A percentile compares a stretch with the other conserved stretches of the same genome.
These are phyloP conservation scores for Halcyon smyrnensis DNA, from an alignment of 2,797 vertebrate species.

Conservation along the genomic window DNA sequence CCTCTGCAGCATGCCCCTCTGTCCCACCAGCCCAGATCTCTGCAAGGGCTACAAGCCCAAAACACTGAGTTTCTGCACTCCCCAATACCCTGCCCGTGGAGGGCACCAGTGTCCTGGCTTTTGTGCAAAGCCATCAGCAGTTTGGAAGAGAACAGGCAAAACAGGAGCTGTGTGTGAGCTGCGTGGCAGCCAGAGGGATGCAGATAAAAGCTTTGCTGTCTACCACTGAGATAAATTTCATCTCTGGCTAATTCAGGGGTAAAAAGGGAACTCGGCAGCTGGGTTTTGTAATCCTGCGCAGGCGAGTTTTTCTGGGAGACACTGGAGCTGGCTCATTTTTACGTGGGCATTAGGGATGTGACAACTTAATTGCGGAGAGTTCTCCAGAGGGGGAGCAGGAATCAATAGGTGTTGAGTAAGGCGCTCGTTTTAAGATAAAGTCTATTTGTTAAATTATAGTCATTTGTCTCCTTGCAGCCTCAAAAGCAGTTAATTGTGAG, in stretches of 20 bases:
- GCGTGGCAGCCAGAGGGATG: not conserved
- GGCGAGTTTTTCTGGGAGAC: conserved; percentile 19
- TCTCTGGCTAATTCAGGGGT: conserved; percentile 25
- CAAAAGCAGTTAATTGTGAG: conserved; percentile 52
- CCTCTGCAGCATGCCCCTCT: not conserved
- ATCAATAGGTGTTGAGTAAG: conserved; percentile 70
- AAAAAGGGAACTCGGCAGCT: conserved; percentile 18
- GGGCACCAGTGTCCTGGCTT: not conserved
- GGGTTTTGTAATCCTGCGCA: not conserved
- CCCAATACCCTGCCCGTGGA: not conserved
- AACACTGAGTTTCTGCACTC: not conserved
- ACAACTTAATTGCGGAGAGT: conserved; percentile 70
- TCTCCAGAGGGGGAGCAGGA: conserved; percentile 21
- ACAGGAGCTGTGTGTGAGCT: not conserved
- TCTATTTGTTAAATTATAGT: conserved; percentile 74
- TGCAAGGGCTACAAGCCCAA: not conserved
- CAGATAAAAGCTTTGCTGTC: conserved; percentile 43
- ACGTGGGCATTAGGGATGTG: conserved; percentile 65
- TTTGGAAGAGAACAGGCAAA: not conserved
- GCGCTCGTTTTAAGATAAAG: conserved; percentile 66
- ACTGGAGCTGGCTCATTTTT: conserved; percentile 49
- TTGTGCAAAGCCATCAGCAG: not conserved
- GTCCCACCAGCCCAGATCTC: not conserved
- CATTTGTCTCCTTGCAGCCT: conserved; percentile 58
- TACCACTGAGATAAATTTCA: not conserved